Base-by-base conservation (phyloP, 2,888 invertebrate species). In the Morpho achilles region DNA sequence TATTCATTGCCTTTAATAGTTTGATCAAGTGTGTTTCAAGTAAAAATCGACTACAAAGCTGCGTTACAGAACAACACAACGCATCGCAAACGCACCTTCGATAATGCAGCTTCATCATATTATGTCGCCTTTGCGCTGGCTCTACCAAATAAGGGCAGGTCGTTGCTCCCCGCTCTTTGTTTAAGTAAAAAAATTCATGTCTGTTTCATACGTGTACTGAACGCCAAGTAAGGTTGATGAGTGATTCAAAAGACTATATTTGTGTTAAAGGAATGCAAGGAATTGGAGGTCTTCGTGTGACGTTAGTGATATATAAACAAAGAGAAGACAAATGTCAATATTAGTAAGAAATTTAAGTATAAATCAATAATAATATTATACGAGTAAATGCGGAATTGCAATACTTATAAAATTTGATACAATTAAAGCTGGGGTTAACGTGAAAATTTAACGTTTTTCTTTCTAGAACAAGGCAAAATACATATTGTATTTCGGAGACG, bases 101-200 rank as follows among this genome's bases (percentile, higher is more conserved):
- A 60, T 61, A 64, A 56, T 59, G 64, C 69, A 66, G 66, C 65
- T 65, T 66, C 70, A 61, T 72, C 66, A 66, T 66, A 60, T 54
- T 55, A 63, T 66, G 65, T 67, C 65, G 66, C 66, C 67, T 69
- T 59, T 47, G 66, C 67, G 78, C 75, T 78, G 79, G 71, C 75
- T 80, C 77, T 71, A 73, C 85, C 86, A 80, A 85, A 86, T 85
- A 87, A 81, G 87, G 87, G 71, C 73, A 74, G 87, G 87, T 85
- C 87, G 74, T 78, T 84, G 86, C 78, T 69, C 87, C 76, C 73
- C 61, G 73, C 73, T 77, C 83, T 86, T 86, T 87, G 87, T 87
- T 87, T 75, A 78, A 45, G 32, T 32, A 32, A 45, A 84, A 85
- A 81, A 81, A 80, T 79, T 80, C 79, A 79, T 77, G 77, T 79